Evolutionary conservation across 2,113 vertebrate genomes (phyloP).

Genomic region (Cheilinus undulatus): DNA sequence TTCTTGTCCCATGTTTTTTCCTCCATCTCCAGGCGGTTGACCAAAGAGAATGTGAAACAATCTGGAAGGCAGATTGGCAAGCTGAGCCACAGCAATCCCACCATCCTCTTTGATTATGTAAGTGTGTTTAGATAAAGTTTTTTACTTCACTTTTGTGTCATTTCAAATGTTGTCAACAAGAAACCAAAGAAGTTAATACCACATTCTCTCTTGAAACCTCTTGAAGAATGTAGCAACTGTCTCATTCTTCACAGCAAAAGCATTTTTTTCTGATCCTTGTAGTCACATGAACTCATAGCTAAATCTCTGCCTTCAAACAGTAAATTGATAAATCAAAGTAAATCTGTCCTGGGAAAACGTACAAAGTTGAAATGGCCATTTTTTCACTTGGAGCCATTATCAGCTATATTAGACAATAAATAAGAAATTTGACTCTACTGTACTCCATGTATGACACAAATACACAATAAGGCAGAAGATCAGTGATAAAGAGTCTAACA

Average conservation of each 20-base stretch:
- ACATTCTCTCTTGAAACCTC: neutral
- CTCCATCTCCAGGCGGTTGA: conserved; percentile 88
- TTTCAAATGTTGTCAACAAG: conserved; percentile 18
- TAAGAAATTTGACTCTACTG: too few species aligned
- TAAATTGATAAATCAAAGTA: too few species aligned
- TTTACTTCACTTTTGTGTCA: neutral
- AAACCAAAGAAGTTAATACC: neutral
- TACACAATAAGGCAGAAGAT: too few species aligned
- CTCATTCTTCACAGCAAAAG: neutral
- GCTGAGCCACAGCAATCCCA: conserved; percentile 99
- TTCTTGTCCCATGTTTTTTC: conserved; percentile 9
- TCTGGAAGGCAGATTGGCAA: conserved; percentile 99
- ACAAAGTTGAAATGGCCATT: too few species aligned
- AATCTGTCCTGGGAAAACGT: too few species aligned
- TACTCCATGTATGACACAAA: too few species aligned
- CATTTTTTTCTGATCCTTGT: neutral
- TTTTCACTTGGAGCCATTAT: too few species aligned
- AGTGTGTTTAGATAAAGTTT: conserved; percentile 65
- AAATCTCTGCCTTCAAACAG: too few species aligned
- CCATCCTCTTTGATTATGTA: conserved; percentile 99
- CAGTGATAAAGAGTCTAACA: too few species aligned
- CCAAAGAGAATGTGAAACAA: conserved; percentile 99
- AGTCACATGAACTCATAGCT: too few species aligned
- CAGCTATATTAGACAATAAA: too few species aligned
- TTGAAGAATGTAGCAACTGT: neutral